A percentile compares a stretch with the other conserved stretches of the same genome.
These are phyloP conservation scores for Nematolebias whitei DNA, from an alignment of 2,113 vertebrate genomes.

Conservation along the genomic window DNA sequence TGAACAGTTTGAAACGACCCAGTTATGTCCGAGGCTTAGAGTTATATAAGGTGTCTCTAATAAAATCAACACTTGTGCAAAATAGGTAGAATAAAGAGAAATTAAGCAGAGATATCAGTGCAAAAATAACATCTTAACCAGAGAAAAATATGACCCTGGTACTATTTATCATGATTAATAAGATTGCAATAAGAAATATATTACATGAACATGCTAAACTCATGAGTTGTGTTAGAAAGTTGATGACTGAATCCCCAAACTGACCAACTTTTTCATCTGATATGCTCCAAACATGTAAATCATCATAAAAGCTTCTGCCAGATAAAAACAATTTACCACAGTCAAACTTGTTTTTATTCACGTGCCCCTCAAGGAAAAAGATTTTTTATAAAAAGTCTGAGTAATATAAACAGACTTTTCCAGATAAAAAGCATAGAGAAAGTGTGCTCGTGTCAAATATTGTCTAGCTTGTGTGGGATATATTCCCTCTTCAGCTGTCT, in stretches of 20 bases:
- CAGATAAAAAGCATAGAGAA: neutral
- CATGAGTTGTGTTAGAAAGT: no score
- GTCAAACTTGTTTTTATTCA: no score
- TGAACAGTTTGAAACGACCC: neutral
- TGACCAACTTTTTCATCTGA: neutral
- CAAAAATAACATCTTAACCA: neutral
- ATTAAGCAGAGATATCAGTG: neutral
- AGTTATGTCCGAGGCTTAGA: neutral
- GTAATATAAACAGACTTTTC: neutral
- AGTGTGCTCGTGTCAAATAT: neutral
- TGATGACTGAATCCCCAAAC: neutral
- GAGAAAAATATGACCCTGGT: neutral
- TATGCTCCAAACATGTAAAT: neutral
- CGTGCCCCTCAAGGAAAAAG: neutral
- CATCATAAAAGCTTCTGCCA: neutral
- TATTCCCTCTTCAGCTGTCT: conserved; percentile 7
- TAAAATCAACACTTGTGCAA: neutral
- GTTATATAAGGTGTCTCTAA: neutral
- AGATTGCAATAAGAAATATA: neutral
- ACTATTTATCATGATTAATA: neutral
- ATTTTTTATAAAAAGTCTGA: neutral
- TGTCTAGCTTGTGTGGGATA: neutral
- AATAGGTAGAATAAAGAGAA: neutral
- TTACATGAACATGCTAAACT: no score
- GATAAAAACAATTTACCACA: neutral